A percentile compares a stretch with the other conserved stretches of the same genome.
phyloP scores from a whole-genome alignment of 2,888 invertebrate genomes.

The Rhaphigaster nebulosa region DNA sequence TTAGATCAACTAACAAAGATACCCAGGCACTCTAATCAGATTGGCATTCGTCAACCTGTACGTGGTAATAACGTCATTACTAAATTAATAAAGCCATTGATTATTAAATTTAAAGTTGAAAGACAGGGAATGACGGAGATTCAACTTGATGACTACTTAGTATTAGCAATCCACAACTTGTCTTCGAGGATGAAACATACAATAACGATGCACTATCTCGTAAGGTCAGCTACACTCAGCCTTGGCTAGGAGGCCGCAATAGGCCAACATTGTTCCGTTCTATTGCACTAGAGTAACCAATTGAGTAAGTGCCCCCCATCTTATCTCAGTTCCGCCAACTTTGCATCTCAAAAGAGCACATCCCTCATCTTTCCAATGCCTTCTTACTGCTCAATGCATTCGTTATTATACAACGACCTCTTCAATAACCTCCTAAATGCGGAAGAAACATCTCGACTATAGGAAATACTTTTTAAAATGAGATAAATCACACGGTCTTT shows the following conservation, averaged over 20 bases:
- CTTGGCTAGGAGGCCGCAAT: neutral
- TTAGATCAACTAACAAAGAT: too few species aligned
- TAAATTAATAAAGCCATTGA: too few species aligned
- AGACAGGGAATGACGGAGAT: too few species aligned
- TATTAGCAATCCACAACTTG: too few species aligned
- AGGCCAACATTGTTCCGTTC: neutral
- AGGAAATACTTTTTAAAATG: neutral
- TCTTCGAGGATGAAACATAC: too few species aligned
- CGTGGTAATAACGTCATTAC: too few species aligned
- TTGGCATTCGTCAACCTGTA: too few species aligned
- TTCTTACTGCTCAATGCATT: neutral
- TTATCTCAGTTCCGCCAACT: neutral
- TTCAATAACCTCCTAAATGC: neutral
- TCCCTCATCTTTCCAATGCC: neutral
- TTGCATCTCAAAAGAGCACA: constrained; percentile 4
- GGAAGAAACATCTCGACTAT: neutral
- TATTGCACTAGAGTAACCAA: neutral
- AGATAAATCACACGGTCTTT: neutral
- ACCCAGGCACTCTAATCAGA: too few species aligned
- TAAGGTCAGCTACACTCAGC: neutral
- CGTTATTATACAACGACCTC: neutral
- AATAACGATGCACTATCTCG: neutral
- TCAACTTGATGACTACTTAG: too few species aligned
- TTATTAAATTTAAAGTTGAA: too few species aligned
- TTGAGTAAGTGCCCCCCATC: neutral